Evolutionary conservation across 1,140 invertebrate genomes (phyloP), one percentile per base, ranked within the genome.

Genomic region (Agrilus planipennis): DNA sequence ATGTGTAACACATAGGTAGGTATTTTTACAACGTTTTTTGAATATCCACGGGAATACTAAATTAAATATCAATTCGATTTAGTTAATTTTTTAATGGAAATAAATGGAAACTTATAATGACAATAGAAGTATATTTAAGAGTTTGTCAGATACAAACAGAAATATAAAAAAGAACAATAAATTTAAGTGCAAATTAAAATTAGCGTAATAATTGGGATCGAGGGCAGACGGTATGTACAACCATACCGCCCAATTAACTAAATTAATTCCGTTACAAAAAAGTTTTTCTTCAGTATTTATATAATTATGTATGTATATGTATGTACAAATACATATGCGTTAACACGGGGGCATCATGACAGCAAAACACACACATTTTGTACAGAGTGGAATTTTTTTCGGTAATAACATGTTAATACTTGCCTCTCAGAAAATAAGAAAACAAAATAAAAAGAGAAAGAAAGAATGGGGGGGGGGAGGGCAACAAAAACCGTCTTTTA

Each of bases 41-140:
- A 14, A 3, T 27, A 9, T 9, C 23, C 23, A 27, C n/a, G 7
- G 23, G 28, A 39, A 17, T 18, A 27, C 25, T 39, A 25, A 19
- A 39, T 19, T 27, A 39, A 39, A 39, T 29, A n/a, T n/a, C n/a
- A n/a, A n/a, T n/a, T n/a, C n/a, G n/a, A n/a, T n/a, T n/a, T n/a
- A n/a, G n/a, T n/a, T n/a, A n/a, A n/a, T n/a, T n/a, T n/a, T n/a
- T n/a, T n/a, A n/a, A n/a, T n/a, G n/a, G n/a, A n/a, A n/a, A n/a
- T n/a, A n/a, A n/a, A n/a, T n/a, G n/a, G n/a, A n/a, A n/a, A n/a
- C n/a, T n/a, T n/a, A n/a, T n/a, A n/a, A 53, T 51, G 46, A 50
- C 39, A 56, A 53, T 52, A 57, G 45, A 55, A 49, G 53, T 51
- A 58, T 54, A 57, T 63, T 58, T 60, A 53, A 55, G 57, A 50